These are phyloP conservation scores for Mormyrus hasselquistii DNA, from an alignment of 2,797 vertebrate species.

Conservation along the genomic window DNA sequence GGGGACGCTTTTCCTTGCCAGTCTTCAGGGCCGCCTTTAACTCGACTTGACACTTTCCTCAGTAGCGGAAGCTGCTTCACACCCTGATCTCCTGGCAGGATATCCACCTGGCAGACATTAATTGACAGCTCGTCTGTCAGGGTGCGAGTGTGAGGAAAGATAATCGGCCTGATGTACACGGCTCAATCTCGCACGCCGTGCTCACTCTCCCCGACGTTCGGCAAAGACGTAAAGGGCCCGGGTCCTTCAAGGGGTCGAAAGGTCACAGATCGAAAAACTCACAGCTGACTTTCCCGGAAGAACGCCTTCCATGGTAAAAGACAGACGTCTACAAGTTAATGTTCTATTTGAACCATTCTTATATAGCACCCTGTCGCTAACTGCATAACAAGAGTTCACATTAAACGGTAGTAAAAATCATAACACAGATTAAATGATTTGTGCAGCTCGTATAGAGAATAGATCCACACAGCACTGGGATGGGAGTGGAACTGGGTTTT, in stretches of 20 bases:
- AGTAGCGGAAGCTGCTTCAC: not conserved
- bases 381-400: not conserved
- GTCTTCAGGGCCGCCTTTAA: not conserved
- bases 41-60: not conserved
- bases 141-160: conserved; percentile 16
- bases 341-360: not conserved
- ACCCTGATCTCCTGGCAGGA: not conserved
- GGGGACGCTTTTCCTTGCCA: not conserved
- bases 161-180: conserved; percentile 26
- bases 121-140: conserved; percentile 39
- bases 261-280: not conserved
- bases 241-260: not conserved
- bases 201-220: conserved; percentile 42
- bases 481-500: not conserved
- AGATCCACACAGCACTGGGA: not conserved
- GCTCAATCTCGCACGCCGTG: conserved; percentile 43
- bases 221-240: not conserved
- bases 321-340: not conserved
- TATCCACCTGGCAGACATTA: conserved; percentile 30
- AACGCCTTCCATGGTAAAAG: not conserved
- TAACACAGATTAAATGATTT: not conserved
- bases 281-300: not conserved
- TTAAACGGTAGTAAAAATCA: not conserved
- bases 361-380: not conserved
- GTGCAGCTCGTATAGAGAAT: not conserved